Base-by-base conservation (phyloP, 2,888 invertebrate species). In the Tiliacea citrago region DNA sequence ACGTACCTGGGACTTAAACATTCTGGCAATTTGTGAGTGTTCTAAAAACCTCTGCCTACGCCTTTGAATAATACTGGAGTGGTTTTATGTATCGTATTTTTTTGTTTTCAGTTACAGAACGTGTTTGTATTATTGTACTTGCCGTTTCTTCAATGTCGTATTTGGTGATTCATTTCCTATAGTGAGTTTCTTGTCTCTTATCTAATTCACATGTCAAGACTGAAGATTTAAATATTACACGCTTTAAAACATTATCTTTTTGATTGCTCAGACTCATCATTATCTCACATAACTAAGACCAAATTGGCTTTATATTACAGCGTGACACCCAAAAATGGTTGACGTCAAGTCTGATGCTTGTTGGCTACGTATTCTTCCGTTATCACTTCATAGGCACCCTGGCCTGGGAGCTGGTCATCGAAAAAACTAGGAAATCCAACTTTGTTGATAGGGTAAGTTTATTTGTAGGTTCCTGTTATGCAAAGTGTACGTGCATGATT, bases 121-220 rank as follows among this genome's bases (percentile, higher is more conserved):
- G 2, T 95, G 95, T 79, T 95, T 92, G 91, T 96, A 96, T 79
- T 96, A 93, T 79, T 93, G 94, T 73, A 86, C 94, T 8, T 94
- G 95, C 77, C 94, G 95, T 0, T 89, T 94, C 57, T 95, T 92
- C 79, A 95, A 96, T 76, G 91, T 93, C 4, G 90, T 95, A 73
- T 96, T 96, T 86, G 96, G 96, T 4, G 96, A 96, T 81, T 81
- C 93, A 3, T 96, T 94, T 89, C 95, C 96, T 45, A 62, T 93
- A 72, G 96, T 96, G 86, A 93, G 92, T 55, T 13, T 24, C 12
- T 45, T 45, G 3, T 45, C 45, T 13, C 8, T 49, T 49, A 49
- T 21, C 49, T 49, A 49, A 18, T 16, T 18, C 8, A 49, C 12
- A 45, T 13, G 2, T 45, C 45, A 7, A 45, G 10, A 12, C 45